A percentile compares a stretch with the other conserved stretches of the same genome.
These are phyloP conservation scores for Notospermus geniculatus DNA, from an alignment of 1,140 invertebrate genomes.

Conservation along the genomic window DNA sequence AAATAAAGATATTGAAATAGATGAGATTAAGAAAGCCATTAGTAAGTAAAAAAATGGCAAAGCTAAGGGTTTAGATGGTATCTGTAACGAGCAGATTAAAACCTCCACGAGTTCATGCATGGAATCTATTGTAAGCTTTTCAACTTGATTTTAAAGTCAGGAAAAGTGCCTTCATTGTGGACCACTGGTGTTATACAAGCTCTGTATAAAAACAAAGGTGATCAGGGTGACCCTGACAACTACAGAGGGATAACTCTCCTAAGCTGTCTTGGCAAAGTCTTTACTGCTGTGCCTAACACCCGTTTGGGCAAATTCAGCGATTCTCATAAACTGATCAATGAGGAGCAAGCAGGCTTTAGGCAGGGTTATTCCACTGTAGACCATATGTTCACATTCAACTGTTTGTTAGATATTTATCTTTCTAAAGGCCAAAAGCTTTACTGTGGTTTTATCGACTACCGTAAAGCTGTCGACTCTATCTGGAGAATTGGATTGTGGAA, in stretches of 20 bases:
- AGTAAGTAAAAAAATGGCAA: no score
- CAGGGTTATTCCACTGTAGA: constrained; percentile 2
- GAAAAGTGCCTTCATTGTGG: no score
- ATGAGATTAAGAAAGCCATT: no score
- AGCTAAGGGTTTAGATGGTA: no score
- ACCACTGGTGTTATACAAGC: not conserved
- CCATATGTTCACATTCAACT: constrained; percentile 1
- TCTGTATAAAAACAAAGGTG: not conserved
- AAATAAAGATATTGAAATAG: no score
- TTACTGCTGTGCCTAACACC: not conserved
- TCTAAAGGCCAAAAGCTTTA: not conserved
- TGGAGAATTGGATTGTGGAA: not conserved
- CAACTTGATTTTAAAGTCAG: no score
- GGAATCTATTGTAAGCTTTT: no score
- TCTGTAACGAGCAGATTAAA: no score
- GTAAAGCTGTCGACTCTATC: not conserved
- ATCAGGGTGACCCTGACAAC: not conserved
- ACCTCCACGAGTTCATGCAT: no score
- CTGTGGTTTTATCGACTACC: not conserved
- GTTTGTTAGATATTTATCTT: not conserved
- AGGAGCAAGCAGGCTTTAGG: not conserved
- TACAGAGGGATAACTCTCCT: constrained; percentile 4
- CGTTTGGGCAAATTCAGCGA: not conserved
- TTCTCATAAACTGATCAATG: not conserved
- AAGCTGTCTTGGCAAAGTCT: not conserved